A percentile compares a stretch with the other conserved stretches of the same genome.
These are phyloP conservation scores for Apostichopus californicus DNA, from an alignment of 35 echinoderm and acorn worm species.

Conservation along the genomic window DNA sequence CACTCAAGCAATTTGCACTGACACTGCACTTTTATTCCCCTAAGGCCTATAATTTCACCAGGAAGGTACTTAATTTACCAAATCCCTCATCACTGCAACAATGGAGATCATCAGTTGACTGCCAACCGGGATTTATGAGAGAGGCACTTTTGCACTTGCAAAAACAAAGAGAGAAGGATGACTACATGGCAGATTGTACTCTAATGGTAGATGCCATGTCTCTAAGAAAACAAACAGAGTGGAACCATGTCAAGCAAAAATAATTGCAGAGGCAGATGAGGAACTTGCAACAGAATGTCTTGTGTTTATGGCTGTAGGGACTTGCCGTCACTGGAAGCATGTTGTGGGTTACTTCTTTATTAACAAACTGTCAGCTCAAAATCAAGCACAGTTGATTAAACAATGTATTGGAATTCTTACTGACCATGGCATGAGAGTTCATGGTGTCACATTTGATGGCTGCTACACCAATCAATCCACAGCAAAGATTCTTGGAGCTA, in stretches of 20 bases:
- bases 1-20: slow-evolving; percentile 18
- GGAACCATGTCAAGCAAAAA: not conserved
- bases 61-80: not conserved
- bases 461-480: slow-evolving; percentile 26
- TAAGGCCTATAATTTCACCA: slow-evolving; percentile 11
- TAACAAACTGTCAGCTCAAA: not conserved
- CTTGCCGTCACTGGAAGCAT: not conserved
- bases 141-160: not conserved
- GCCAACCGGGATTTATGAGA: not conserved
- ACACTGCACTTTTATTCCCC: slow-evolving; percentile 18
- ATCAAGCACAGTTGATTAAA: slow-evolving; percentile 29
- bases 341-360: slow-evolving; percentile 30
- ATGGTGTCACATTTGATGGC: not conserved
- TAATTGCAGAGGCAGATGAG: slow-evolving; percentile 1
- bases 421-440: not conserved
- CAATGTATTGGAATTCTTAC: not conserved
- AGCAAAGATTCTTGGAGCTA: slow-evolving; percentile 14
- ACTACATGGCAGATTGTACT: not conserved
- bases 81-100: not conserved
- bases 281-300: slow-evolving; percentile 12
- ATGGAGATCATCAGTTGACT: slow-evolving; percentile 20
- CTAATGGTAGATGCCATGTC: slow-evolving; percentile 26
- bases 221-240: slow-evolving; percentile 2
- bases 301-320: slow-evolving; percentile 4
- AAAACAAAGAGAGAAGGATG: not conserved